These are phyloP conservation scores for Penaeus chinensis DNA, from an alignment of 1,140 invertebrate genomes.

Conservation along the genomic window DNA sequence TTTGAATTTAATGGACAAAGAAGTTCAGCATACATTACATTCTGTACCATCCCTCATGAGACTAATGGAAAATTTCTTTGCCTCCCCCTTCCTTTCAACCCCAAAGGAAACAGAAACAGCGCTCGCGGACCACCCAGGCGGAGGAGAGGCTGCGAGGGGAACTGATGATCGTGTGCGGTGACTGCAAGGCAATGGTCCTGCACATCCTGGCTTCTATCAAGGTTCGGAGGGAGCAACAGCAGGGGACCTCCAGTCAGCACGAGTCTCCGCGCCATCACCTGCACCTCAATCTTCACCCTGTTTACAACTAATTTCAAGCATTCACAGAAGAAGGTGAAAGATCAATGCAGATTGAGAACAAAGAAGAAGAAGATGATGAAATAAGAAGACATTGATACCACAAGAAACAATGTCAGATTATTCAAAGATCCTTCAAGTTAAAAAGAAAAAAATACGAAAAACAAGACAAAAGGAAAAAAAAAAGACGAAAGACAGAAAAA, in stretches of 20 bases:
- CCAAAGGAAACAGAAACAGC: slow-evolving; percentile 64
- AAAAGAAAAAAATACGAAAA: too few relatives aligned
- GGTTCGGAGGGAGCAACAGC: slow-evolving; percentile 53
- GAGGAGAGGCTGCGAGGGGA: slow-evolving; percentile 79
- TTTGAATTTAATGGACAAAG: too few relatives aligned
- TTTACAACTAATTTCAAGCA: slow-evolving; percentile 33
- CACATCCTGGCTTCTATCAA: slow-evolving; percentile 82
- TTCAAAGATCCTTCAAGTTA: too few relatives aligned
- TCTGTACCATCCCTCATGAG: background rate
- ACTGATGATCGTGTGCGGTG: slow-evolving; percentile 89
- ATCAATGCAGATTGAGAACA: background rate
- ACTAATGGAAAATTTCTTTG: slow-evolving; percentile 69
- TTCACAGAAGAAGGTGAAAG: background rate
- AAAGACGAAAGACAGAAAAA: too few relatives aligned
- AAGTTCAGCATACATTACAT: background rate
- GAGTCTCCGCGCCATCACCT: slow-evolving; percentile 56
- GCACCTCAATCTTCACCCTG: slow-evolving; percentile 62
- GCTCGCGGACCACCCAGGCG: slow-evolving; percentile 63
- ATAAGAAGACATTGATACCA: too few relatives aligned
- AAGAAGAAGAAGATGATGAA: too few relatives aligned
- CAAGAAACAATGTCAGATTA: too few relatives aligned
- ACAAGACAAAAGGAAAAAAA: too few relatives aligned
- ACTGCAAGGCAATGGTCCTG: slow-evolving; percentile 93
- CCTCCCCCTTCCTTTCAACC: background rate
- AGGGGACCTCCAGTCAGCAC: slow-evolving; percentile 33